Conservation (phyloP, 2,797 vertebrate species). For the Acrocephalus scirpaceus region DNA sequence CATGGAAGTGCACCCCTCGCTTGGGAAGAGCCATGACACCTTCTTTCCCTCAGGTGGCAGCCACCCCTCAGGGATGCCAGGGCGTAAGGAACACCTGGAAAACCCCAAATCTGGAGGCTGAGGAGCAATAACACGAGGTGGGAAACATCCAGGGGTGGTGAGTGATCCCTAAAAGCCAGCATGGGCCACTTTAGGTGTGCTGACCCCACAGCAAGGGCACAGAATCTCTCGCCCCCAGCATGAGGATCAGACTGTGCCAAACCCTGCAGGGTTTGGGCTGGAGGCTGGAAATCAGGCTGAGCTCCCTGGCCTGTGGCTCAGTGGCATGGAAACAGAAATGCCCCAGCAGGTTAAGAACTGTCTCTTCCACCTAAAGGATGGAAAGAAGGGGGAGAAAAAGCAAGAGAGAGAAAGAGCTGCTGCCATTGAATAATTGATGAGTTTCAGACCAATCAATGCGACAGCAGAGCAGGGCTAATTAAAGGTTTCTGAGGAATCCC, state of each 20-base stretch:
- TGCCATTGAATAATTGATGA: conserved; percentile 90
- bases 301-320: neutral
- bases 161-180: neutral
- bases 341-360: conserved; percentile 59
- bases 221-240: fast-evolving
- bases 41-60: neutral
- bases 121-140: neutral
- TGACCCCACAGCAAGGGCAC: neutral
- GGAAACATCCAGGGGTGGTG: neutral
- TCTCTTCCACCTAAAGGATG: conserved; percentile 68
- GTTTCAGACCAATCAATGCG: conserved; percentile 90
- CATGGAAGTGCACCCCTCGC: fast-evolving
- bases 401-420: conserved; percentile 71
- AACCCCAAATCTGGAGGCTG: neutral
- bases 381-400: conserved; percentile 55
- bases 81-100: neutral
- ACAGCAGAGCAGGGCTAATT: conserved; percentile 93
- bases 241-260: neutral
- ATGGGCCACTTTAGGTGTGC: neutral
- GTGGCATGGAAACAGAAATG: conserved; percentile 45
- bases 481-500: conserved; percentile 93
- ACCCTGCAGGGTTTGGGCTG: neutral
- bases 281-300: neutral
- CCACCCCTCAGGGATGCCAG: neutral
- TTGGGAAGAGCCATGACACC: neutral